These are phyloP conservation scores for Protonemura montana DNA, from an alignment of 2,888 invertebrate species.

Conservation along the genomic window DNA sequence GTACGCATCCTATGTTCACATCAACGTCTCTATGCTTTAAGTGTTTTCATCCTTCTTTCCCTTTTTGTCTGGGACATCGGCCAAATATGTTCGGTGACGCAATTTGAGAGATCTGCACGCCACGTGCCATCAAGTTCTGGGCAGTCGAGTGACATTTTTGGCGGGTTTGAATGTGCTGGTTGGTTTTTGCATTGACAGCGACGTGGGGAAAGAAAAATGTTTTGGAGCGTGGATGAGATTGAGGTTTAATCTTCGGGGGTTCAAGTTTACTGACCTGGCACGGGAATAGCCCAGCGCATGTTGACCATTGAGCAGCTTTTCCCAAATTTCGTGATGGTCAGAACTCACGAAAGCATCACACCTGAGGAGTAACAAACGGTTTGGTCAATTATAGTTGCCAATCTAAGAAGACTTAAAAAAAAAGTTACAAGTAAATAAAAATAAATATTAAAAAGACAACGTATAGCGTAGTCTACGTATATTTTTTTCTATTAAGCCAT, in stretches of 20 bases:
- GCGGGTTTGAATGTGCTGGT: background rate
- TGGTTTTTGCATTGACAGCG: background rate
- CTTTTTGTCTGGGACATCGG: background rate
- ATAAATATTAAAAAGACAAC: background rate
- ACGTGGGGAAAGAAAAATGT: background rate
- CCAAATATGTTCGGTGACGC: background rate
- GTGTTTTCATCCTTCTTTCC: background rate
- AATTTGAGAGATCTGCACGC: background rate
- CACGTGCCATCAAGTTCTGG: background rate
- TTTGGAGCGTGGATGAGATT: background rate
- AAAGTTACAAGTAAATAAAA: too few species aligned
- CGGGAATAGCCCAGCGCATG: constrained; percentile 49
- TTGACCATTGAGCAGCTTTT: constrained; percentile 29
- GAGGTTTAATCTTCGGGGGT: background rate
- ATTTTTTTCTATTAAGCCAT: background rate
- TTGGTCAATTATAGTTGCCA: background rate
- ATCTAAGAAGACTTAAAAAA: background rate
- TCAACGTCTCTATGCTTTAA: background rate
- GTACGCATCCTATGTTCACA: background rate
- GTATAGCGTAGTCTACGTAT: background rate
- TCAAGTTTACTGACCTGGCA: constrained; percentile 46
- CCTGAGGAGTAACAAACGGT: constrained; percentile 24
- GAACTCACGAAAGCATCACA: constrained; percentile 42
- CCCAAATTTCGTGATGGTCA: background rate
- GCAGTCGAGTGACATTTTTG: background rate